These are phyloP conservation scores for Autographa pulchrina DNA, from an alignment of 2,888 invertebrate species.

Conservation along the genomic window DNA sequence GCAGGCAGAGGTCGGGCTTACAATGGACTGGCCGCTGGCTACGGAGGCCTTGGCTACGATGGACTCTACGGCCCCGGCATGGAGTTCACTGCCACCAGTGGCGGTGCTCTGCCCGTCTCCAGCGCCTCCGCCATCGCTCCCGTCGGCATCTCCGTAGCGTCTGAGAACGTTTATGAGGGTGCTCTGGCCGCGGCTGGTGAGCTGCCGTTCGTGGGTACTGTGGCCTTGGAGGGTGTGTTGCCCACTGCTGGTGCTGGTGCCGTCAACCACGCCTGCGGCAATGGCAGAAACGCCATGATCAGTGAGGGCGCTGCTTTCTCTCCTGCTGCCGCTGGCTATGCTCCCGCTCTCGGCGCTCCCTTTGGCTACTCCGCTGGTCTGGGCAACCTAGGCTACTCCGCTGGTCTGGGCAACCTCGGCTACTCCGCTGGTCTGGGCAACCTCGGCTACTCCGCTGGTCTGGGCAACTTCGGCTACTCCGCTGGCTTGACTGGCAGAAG, in stretches of 20 bases:
- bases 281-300: background rate
- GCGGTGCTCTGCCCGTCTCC: conserved; percentile 68
- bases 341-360: conserved; percentile 38
- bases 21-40: background rate
- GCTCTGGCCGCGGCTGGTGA: background rate
- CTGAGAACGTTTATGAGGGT: conserved; percentile 74
- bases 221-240: too few species aligned
- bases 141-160: conserved; percentile 64
- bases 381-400: background rate
- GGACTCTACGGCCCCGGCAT: conserved; percentile 39
- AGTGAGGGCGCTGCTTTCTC: too few species aligned
- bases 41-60: conserved; percentile 8
- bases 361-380: conserved; percentile 26
- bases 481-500: too few species aligned
- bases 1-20: conserved; percentile 19
- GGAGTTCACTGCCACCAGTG: conserved; percentile 64
- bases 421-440: too few species aligned
- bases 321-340: conserved; percentile 30
- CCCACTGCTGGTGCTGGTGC: conserved; percentile 14
- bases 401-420: too few species aligned
- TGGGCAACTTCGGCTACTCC: too few species aligned
- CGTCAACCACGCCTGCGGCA: conserved; percentile 38
- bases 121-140: conserved; percentile 69
- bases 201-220: too few species aligned
- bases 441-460: too few species aligned